Evolutionary conservation across 37 sponge, comb jelly and placozoan species (phyloP), one percentile per base, ranked within the genome.

Genomic region (Hexactinellida sp.): DNA sequence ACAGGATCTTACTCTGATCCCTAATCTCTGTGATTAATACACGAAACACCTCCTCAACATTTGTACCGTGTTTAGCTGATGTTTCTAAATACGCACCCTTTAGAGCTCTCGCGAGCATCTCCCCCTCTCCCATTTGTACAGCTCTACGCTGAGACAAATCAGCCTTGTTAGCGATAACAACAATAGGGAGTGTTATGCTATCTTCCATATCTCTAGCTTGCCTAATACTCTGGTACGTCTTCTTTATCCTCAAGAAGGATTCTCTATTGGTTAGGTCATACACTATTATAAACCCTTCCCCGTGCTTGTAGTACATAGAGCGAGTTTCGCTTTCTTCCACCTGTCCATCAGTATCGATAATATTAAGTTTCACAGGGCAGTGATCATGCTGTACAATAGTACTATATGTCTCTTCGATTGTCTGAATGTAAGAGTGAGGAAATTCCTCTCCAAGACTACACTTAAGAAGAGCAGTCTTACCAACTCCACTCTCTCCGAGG

Each of bases 81-180:
- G 76, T 63, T 23, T 63, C 76, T 21, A 63, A 21, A 7, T 25
- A 63, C 3, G 21, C 25, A 21, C 1, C 76, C 30, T n/a, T 10
- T n/a, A 63, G 34, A 21, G 30, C 21, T n/a, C 76, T 63, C 76
- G 76, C 76, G 5, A 63, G 76, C 34, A 25, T n/a, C 76, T 63
- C 76, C 34, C 76, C 76, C 76, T 63, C 76, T 28, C 76, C 76
- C 76, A 63, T 63, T 23, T 63, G 76, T 7, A 63, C 76, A 63
- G 13, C 76, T 63, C 76, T 63, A 1, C 34, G 76, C 76, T 63
- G 76, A 32, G 76, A 25, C 13, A 63, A 23, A 63, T 63, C 76
- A 7, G 28, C 3, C 34, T 63, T 63, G 34, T 63, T 63, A 10
- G 28, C 76, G 5, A n/a, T 23, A 28, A 63, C 13, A 10, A 63